Base-by-base conservation (phyloP, 2,888 invertebrate species). In the Venustoraphidia nigricollis region DNA sequence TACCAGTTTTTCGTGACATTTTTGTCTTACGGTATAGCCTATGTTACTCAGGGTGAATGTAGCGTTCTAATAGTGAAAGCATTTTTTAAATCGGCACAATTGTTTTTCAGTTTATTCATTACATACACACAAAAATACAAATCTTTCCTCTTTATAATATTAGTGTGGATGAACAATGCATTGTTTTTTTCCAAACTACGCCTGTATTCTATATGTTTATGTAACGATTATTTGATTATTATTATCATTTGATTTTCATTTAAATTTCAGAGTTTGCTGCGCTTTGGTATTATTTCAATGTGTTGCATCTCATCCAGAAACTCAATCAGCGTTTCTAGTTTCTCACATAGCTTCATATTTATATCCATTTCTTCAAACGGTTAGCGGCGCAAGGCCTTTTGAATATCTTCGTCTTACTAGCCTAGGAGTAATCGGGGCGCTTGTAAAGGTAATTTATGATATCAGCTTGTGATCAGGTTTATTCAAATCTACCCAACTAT, bases 281-380 rank as follows among this genome's bases (percentile, higher is more conserved):
- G 98, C 98, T 2, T 69, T 98, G 47, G 98, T 98, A 2, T 72
- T 99, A 52, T 76, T 99, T 62, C 98, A 99, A 66, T 98, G 98
- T 68, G 95, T 99, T 10, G 98, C 98, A 2, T 96, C 97, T n/a
- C 98, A 99, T 67, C 93, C 93, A 2, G 97, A 98, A 64, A 99
- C 98, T 1, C 76, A 97, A 58, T 92, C 93, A 43, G 90, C 91
- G 51, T 98, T 99, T 67, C 75, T 92, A 52, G 81, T 88, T 77
- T 97, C 97, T 39, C 95, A 97, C 66, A 92, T 98, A 54, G 98
- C 98, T 2, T 71, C 98, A 55, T 98, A 95, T 68, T 75, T 99
- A 42, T 99, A 99, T 68, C 97, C 98, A 38, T 99, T 99, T 68
- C 75, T 99, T 44, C 96, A 97, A 65, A 98, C 97, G 10, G 92